These are phyloP conservation scores for Drosophila emarginata DNA, from an alignment of 2,888 invertebrate genomes.

Conservation along the genomic window DNA sequence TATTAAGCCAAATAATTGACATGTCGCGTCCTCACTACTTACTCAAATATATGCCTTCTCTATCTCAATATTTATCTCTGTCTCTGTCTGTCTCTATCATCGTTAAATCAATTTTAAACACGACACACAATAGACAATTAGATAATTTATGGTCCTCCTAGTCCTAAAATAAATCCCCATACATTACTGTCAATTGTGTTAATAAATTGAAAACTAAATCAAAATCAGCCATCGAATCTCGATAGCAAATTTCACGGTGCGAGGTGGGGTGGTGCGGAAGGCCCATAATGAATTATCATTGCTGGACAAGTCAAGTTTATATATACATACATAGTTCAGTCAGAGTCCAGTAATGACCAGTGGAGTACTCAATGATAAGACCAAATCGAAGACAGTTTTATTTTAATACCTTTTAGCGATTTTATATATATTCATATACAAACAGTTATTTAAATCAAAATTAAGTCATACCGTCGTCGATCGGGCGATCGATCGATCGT, in stretches of 20 bases:
- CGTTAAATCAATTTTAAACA: slow-evolving; percentile 48
- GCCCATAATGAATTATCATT: slow-evolving; percentile 41
- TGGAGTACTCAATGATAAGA: slow-evolving; percentile 24
- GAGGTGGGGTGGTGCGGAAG: not conserved
- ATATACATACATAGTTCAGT: too few species aligned
- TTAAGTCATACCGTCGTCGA: slow-evolving; percentile 63
- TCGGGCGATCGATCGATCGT: slow-evolving; percentile 52
- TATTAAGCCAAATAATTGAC: not conserved
- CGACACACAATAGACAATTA: slow-evolving; percentile 58
- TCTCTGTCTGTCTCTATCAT: slow-evolving; percentile 7
- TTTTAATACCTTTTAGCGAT: slow-evolving; percentile 32
- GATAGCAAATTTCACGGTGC: too few species aligned
- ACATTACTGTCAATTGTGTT: slow-evolving; percentile 67
- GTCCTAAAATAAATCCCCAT: slow-evolving; percentile 36
- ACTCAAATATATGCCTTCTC: not conserved
- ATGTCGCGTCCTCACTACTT: not conserved
- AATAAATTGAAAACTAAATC: slow-evolving; percentile 42
- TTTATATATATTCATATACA: slow-evolving; percentile 42
- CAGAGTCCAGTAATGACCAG: slow-evolving; percentile 16
- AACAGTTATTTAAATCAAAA: slow-evolving; percentile 70
- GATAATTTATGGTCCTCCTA: slow-evolving; percentile 52
- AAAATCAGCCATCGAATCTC: slow-evolving; percentile 42
- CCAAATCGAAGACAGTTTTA: slow-evolving; percentile 15
- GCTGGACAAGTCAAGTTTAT: not conserved
- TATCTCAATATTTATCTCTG: not conserved